These are phyloP conservation scores for Manacus vitellinus DNA, from an alignment of 2,113 vertebrate species.

Conservation along the genomic window DNA sequence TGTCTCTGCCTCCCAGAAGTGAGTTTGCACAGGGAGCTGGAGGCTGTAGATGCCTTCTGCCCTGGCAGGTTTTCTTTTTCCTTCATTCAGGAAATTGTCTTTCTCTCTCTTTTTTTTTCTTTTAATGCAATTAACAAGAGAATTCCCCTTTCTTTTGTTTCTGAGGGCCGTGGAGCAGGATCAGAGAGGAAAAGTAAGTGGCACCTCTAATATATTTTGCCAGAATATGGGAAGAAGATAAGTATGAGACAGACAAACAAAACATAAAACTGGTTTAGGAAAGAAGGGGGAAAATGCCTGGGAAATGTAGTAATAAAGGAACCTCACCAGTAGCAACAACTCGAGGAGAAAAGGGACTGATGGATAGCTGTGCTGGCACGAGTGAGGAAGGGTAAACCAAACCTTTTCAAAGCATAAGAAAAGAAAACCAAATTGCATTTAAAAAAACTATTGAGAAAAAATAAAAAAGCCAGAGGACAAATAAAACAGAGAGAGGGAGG, in stretches of 20 bases:
- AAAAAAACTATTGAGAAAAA: neutral
- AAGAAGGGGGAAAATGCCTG: neutral
- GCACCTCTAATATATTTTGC: neutral
- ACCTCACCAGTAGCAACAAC: neutral
- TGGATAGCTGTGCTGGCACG: neutral
- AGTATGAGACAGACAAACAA: neutral
- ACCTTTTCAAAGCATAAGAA: neutral
- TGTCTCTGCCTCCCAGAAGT: accelerated
- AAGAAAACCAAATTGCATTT: neutral
- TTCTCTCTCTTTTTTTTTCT: neutral
- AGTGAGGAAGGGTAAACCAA: neutral
- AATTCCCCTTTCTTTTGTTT: neutral
- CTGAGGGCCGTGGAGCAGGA: neutral
- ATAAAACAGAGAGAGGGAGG: neutral
- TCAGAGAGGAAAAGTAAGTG: neutral
- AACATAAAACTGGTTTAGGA: neutral
- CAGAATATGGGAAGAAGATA: neutral
- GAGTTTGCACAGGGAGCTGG: neutral
- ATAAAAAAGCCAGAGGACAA: neutral
- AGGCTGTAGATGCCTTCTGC: neutral
- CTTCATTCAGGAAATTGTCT: neutral
- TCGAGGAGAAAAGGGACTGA: neutral
- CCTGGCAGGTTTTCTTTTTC: neutral
- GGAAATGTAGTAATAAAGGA: neutral
- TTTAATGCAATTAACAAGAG: neutral